Conservation (phyloP, 2,113 vertebrate genomes). For the Irena cyanogastra region DNA sequence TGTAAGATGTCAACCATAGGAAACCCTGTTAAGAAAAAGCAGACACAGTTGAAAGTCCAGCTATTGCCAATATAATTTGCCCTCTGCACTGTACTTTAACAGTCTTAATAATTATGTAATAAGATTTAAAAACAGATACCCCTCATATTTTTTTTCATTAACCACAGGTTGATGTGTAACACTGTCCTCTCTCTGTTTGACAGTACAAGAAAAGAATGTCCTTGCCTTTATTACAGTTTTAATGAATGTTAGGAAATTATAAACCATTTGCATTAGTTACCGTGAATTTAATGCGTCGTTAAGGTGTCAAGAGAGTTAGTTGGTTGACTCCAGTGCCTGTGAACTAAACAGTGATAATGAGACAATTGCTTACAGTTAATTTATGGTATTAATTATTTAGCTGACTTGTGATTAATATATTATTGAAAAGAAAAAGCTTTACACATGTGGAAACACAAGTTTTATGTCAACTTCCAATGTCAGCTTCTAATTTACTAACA, state of each 20-base stretch:
- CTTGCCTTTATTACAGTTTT: background rate
- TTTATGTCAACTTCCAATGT: background rate
- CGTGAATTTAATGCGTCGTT: background rate
- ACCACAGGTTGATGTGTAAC: background rate
- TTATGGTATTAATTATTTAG: background rate
- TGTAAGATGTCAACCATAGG: background rate
- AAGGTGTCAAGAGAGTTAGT: background rate
- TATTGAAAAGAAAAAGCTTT: background rate
- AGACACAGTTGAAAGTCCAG: background rate
- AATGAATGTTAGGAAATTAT: background rate
- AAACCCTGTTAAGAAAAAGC: background rate
- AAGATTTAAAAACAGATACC: background rate
- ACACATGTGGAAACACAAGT: background rate
- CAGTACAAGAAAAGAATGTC: background rate
- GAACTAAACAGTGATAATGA: slow-evolving; percentile 7
- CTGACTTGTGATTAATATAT: background rate
- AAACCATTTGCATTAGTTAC: background rate
- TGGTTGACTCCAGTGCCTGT: background rate
- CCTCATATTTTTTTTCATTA: background rate
- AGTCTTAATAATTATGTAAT: background rate
- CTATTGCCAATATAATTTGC: background rate
- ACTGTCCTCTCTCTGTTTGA: background rate
- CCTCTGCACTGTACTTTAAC: background rate
- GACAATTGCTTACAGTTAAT: background rate
- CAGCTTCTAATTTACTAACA: background rate